Evolutionary conservation across 2,113 vertebrate genomes (phyloP).

Genomic region (Cyrtonyx montezumae): DNA sequence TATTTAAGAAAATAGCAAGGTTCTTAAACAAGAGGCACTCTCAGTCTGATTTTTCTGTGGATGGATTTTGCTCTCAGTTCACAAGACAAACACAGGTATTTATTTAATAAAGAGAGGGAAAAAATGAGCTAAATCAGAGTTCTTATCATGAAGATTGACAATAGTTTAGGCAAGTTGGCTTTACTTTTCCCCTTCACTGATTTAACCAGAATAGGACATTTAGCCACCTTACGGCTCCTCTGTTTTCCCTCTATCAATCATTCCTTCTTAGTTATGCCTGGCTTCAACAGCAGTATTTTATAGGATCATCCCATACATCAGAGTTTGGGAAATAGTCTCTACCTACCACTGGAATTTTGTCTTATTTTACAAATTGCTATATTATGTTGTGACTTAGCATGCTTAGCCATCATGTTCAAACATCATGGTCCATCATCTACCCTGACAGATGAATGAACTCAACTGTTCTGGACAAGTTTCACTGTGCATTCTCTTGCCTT

Average conservation of each 20-base stretch:
- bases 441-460: not conserved
- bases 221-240: not conserved
- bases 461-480: not conserved
- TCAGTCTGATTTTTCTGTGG: not conserved
- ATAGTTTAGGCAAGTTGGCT: not conserved
- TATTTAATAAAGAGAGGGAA: not conserved
- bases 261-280: not conserved
- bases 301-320: not conserved
- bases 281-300: not conserved
- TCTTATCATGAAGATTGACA: not conserved
- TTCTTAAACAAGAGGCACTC: not conserved
- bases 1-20: not conserved
- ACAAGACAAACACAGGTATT: not conserved
- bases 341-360: not conserved
- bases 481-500: not conserved
- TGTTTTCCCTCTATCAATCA: not conserved
- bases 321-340: not conserved
- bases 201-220: not conserved
- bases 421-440: not conserved
- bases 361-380: not conserved
- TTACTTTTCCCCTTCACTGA: fast-evolving
- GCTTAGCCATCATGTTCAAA: not conserved
- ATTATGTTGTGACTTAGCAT: not conserved
- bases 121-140: not conserved
- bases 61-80: not conserved